These are phyloP conservation scores for Vulpes ferrilata DNA, from an alignment of 2,113 vertebrate genomes.

Conservation along the genomic window DNA sequence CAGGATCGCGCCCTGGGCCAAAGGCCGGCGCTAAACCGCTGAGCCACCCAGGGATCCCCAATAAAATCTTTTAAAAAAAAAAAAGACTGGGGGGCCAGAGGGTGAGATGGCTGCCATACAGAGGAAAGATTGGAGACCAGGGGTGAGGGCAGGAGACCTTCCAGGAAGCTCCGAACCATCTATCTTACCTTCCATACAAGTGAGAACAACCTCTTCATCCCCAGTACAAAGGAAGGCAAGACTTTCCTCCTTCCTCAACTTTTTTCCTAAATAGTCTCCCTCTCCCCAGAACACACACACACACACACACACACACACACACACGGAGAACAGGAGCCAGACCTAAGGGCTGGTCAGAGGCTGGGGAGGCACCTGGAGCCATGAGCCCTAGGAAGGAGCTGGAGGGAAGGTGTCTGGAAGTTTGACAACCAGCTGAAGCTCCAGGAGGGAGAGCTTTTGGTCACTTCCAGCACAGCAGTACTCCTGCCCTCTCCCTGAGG, in stretches of 20 bases:
- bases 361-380: background rate
- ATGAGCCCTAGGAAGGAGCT: background rate
- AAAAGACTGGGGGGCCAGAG: background rate
- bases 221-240: background rate
- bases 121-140: conserved; percentile 32
- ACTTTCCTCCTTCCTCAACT: background rate
- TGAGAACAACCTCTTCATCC: background rate
- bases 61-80: no score
- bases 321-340: background rate
- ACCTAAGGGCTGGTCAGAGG: background rate
- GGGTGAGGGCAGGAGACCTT: conserved; percentile 54
- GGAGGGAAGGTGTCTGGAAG: background rate
- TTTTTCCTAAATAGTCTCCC: background rate
- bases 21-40: no score
- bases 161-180: background rate
- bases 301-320: background rate
- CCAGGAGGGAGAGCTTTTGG: background rate
- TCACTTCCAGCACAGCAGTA: background rate
- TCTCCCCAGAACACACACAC: background rate
- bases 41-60: no score
- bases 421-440: background rate
- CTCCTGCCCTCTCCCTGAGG: background rate
- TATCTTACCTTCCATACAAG: conserved; percentile 23
- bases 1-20: no score
- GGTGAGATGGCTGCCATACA: background rate